Evolutionary conservation across 2,113 vertebrate genomes (phyloP).

Genomic region (Tupaia tana): DNA sequence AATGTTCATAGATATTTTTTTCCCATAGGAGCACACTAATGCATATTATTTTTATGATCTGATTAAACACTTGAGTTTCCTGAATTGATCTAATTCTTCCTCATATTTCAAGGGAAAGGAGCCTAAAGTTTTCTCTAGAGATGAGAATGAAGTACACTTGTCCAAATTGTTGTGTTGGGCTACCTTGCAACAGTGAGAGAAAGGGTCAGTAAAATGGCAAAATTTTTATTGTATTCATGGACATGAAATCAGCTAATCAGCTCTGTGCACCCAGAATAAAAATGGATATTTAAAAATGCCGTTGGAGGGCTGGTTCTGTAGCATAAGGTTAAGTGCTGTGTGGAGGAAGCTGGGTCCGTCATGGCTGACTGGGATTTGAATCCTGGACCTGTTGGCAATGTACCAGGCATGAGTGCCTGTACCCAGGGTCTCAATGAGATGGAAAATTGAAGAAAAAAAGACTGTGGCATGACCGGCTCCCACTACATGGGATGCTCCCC

Average conservation of each 20-base stretch:
- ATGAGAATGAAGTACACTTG: conserved; percentile 5
- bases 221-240: background rate
- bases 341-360: too few species aligned
- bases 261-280: background rate
- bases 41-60: conserved; percentile 50
- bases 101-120: conserved; percentile 18
- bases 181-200: conserved; percentile 3
- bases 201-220: background rate
- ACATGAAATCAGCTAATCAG: background rate
- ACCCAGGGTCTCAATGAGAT: too few species aligned
- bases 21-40: background rate
- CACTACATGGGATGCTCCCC: too few species aligned
- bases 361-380: too few species aligned
- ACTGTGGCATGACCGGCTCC: too few species aligned
- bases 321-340: too few species aligned
- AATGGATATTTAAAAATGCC: background rate
- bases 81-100: background rate
- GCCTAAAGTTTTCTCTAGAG: background rate
- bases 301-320: background rate
- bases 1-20: background rate
- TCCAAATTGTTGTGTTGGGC: background rate
- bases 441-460: too few species aligned
- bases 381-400: too few species aligned
- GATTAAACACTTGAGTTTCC: conserved; percentile 21
- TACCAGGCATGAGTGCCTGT: too few species aligned